Conservation (phyloP, 1,140 invertebrate genomes). For the Saccostrea cuccullata region DNA sequence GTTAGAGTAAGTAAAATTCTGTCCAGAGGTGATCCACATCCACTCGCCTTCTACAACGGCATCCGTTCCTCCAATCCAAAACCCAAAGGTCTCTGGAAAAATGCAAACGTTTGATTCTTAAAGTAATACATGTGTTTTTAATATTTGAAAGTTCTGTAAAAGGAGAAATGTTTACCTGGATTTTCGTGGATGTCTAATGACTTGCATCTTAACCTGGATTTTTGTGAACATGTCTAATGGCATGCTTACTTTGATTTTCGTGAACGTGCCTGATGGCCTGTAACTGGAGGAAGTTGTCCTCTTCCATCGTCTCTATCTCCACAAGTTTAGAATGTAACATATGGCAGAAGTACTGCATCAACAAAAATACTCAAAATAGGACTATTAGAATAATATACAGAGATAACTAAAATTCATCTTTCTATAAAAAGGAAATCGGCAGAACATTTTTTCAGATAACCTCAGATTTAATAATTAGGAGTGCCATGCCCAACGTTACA, state of each 20-base stretch:
- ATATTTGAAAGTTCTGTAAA: neutral
- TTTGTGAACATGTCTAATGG: no score
- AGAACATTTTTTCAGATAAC: no score
- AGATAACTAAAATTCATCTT: neutral
- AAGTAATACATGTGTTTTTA: no score
- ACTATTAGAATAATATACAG: neutral
- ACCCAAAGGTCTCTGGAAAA: neutral
- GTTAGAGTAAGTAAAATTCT: neutral
- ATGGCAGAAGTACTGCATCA: conserved; percentile 7
- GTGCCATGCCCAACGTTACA: no score
- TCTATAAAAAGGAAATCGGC: no score
- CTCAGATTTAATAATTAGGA: no score
- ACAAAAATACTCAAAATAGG: neutral
- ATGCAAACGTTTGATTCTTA: neutral
- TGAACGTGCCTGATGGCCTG: neutral
- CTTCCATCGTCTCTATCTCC: neutral
- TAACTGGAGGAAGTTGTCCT: neutral
- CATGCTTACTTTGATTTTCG: neutral
- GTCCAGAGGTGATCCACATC: neutral
- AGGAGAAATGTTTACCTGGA: neutral
- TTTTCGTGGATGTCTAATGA: neutral
- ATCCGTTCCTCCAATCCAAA: conserved; percentile 29
- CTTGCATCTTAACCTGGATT: no score
- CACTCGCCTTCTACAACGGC: neutral
- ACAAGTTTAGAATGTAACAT: neutral